Base-by-base conservation (phyloP, 2,113 vertebrate species). In the Bufo bufo region DNA sequence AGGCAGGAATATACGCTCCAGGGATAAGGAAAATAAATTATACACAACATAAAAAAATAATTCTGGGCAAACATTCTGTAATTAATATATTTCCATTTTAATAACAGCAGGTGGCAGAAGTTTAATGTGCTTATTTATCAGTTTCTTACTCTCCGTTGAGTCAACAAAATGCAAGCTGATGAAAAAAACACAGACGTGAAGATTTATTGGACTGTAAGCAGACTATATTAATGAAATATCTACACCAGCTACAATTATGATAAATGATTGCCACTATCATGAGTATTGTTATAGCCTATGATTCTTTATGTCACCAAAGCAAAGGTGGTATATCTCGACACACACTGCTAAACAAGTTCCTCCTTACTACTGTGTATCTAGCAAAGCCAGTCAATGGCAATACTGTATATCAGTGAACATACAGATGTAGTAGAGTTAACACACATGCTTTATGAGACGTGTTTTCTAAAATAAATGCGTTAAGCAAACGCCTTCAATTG, bases 111-210 rank as follows among this genome's bases (percentile, higher is more conserved):
- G 84, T 77, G 72, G 72, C 56, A 77, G 56, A 33, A 7, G 19
- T 77, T 61, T 85, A 77, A 50, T 77, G n/a, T 77, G 84, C 84
- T 77, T 77, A 75, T 85, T 63, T 85, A 85, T 85, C 84, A 85
- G 45, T 77, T 63, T 85, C 45, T 5, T 63, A 63, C 20, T 59
- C 45, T 77, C 72, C 50, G 72, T 23, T 72, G 56, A 85, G 58
- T 85, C 23, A 85, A 72, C 49, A 85, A 84, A 86, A 16, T 1
- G 20, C 86, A 85, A 49, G 56, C 4, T 3, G 45, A 17, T n/a
- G 52, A 87, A 86, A 81, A 86, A 63, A 61, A 23, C 49, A 20
- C 16, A 9, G 2, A 75, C 16, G 75, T 54, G 19, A 87, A 84
- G 19, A 61, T 83, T 9, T 69, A 50, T 52, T 47, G 75, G 63